phyloP scores from a whole-genome alignment of 2,888 invertebrate species.

The Erebia palarica region DNA sequence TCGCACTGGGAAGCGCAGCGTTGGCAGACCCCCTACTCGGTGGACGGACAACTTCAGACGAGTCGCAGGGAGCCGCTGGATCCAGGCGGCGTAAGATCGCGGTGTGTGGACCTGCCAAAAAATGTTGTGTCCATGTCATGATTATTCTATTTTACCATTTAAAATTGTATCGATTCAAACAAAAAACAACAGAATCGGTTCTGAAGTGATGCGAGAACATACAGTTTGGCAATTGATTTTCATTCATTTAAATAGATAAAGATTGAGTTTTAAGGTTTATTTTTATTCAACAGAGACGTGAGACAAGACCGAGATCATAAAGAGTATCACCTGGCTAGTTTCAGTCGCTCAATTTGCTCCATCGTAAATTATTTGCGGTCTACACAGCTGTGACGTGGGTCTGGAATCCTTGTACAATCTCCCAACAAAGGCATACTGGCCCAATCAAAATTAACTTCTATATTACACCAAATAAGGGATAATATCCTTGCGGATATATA shows the following conservation, averaged over 20 bases:
- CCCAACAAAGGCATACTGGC: not conserved
- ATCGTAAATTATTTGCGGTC: constrained; percentile 36
- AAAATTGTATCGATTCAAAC: no score
- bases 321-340: constrained; percentile 32
- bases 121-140: no score
- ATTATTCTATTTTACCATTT: no score
- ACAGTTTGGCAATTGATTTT: no score
- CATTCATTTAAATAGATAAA: not conserved
- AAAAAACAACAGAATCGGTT: no score
- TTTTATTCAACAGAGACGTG: constrained; percentile 14
- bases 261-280: not conserved
- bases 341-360: constrained; percentile 31
- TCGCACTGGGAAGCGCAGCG: no score
- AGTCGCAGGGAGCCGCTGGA: no score
- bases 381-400: constrained; percentile 37
- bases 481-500: not conserved
- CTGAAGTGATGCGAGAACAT: no score
- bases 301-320: constrained; percentile 24
- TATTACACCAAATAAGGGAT: not conserved
- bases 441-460: constrained; percentile 8
- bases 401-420: constrained; percentile 18
- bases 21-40: no score
- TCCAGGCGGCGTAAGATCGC: no score
- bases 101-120: no score
- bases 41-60: no score